These are phyloP conservation scores for Helicolenus hilgendorfi DNA, from an alignment of 2,797 vertebrate species.

Conservation along the genomic window DNA sequence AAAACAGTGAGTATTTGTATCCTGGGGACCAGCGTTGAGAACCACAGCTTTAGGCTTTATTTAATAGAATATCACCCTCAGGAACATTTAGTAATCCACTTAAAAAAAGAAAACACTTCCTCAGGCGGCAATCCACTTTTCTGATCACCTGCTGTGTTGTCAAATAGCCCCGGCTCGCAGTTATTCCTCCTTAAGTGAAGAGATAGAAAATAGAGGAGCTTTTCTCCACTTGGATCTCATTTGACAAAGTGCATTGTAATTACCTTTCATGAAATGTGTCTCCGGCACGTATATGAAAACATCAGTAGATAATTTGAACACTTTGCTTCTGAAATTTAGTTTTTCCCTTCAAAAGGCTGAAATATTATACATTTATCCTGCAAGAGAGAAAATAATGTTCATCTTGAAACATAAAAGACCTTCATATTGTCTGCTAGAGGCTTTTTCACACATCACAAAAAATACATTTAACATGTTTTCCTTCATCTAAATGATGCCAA, in stretches of 20 bases:
- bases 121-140: slow-evolving; percentile 52
- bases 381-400: slow-evolving; percentile 27
- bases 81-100: slow-evolving; percentile 49
- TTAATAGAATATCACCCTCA: slow-evolving; percentile 40
- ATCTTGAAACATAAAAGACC: slow-evolving; percentile 23
- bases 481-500: neutral
- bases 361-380: neutral
- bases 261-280: slow-evolving; percentile 24
- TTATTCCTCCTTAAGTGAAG: slow-evolving; percentile 22
- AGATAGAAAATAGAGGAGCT: slow-evolving; percentile 8
- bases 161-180: slow-evolving; percentile 66
- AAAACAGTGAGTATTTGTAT: neutral
- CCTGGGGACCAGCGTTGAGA: neutral
- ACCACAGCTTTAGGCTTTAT: slow-evolving; percentile 54
- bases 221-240: slow-evolving; percentile 18
- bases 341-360: neutral
- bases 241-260: slow-evolving; percentile 27
- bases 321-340: neutral
- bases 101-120: slow-evolving; percentile 77
- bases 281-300: neutral
- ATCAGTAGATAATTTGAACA: neutral
- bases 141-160: slow-evolving; percentile 74
- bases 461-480: neutral
- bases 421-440: neutral
- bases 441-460: neutral